A percentile compares a stretch with the other conserved stretches of the same genome.
These are phyloP conservation scores for Stenolophus ochropezus DNA, from an alignment of 2,888 invertebrate species.

Conservation along the genomic window DNA sequence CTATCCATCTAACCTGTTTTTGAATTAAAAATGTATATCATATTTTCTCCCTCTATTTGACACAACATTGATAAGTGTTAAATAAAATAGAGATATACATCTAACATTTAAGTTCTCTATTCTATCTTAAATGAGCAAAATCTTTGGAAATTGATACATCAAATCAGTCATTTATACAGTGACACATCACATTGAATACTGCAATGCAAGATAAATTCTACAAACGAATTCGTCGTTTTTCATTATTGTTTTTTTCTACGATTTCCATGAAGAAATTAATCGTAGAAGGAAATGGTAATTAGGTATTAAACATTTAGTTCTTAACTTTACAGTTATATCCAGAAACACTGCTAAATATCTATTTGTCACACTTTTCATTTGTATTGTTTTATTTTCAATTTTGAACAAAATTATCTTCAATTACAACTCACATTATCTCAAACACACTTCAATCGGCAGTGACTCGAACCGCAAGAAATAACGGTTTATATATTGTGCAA, in stretches of 20 bases:
- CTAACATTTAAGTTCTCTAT: neutral
- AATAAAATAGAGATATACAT: neutral
- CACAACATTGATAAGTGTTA: neutral
- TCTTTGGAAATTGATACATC: constrained; percentile 14
- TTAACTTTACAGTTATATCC: too few species aligned
- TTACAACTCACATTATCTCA: too few species aligned
- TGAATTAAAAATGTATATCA: neutral
- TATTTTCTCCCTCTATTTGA: neutral
- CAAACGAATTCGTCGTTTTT: constrained; percentile 1
- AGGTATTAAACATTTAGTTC: neutral
- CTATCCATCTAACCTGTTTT: too few species aligned
- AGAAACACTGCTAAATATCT: too few species aligned
- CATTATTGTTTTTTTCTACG: neutral
- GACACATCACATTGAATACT: constrained; percentile 24
- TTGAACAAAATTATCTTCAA: too few species aligned
- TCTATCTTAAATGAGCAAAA: constrained; percentile 30
- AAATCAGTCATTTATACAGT: constrained; percentile 35
- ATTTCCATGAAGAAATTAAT: neutral
- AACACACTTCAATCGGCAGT: too few species aligned
- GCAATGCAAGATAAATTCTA: neutral
- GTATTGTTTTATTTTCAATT: too few species aligned
- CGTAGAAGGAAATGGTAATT: neutral
- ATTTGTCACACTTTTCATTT: too few species aligned
- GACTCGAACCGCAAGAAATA: too few species aligned
- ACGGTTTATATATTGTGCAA: too few species aligned